Conservation (phyloP, 2,113 vertebrate genomes). For the Shinisaurus crocodilurus region DNA sequence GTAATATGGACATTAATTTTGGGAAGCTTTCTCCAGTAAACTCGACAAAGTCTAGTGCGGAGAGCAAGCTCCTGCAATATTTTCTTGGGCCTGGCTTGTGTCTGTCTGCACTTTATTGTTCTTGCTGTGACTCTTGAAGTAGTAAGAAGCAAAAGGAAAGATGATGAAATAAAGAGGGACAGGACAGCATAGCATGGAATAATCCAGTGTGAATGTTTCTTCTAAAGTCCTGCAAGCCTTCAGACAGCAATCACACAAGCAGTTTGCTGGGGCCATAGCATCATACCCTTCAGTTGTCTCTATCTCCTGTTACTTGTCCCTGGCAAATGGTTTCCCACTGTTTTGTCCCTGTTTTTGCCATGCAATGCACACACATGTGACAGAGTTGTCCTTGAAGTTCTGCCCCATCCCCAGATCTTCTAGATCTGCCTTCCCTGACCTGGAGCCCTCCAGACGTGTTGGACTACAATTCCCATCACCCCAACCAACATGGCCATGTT, state of each 20-base stretch:
- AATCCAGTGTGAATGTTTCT: background rate
- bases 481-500: too few species aligned
- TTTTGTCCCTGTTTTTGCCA: background rate
- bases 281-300: background rate
- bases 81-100: background rate
- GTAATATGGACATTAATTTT: background rate
- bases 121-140: background rate
- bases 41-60: background rate
- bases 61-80: constrained; percentile 5
- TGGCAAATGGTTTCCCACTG: background rate
- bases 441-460: too few species aligned
- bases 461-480: too few species aligned
- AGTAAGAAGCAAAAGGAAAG: background rate
- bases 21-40: background rate
- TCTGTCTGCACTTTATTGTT: background rate
- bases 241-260: background rate
- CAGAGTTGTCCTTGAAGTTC: background rate
- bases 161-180: background rate
- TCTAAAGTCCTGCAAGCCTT: background rate
- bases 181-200: background rate
- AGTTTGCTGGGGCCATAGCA: background rate
- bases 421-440: too few species aligned
- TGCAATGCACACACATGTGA: background rate
- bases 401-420: too few species aligned
- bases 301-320: background rate